Evolutionary conservation across 2,113 vertebrate genomes (phyloP).

Genomic region (Lamprotornis superbus): DNA sequence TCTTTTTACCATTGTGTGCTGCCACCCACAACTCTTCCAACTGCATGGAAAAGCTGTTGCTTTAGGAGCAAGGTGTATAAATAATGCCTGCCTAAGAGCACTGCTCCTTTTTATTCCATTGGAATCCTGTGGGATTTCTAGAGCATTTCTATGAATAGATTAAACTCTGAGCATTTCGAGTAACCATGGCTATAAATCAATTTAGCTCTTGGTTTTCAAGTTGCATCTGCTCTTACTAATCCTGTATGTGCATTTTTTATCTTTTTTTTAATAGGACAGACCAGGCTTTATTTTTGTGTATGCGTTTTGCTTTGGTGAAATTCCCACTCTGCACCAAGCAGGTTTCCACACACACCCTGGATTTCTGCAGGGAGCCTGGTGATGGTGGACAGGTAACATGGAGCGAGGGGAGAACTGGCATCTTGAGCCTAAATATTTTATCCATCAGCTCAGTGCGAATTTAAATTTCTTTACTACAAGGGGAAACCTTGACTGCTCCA

Average conservation of each 20-base stretch:
- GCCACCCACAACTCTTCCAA: not conserved
- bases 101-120: slow-evolving; percentile 23
- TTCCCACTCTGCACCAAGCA: not conserved
- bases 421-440: not conserved
- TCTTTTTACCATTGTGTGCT: not conserved
- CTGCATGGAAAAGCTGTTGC: slow-evolving; percentile 19
- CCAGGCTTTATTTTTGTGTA: not conserved
- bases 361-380: not conserved
- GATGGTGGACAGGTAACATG: not conserved
- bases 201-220: slow-evolving; percentile 68
- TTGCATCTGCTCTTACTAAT: slow-evolving; percentile 56
- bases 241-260: not conserved
- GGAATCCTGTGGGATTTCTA: slow-evolving; percentile 67
- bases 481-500: not conserved
- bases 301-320: not conserved
- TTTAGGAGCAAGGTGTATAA: slow-evolving; percentile 59
- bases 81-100: slow-evolving; percentile 41
- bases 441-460: not conserved
- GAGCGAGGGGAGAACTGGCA: not conserved
- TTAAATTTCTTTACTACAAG: not conserved
- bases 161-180: slow-evolving; percentile 60
- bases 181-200: slow-evolving; percentile 67
- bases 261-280: not conserved
- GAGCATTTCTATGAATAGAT: slow-evolving; percentile 66
- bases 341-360: no score